Conservation (phyloP, 2,113 vertebrate species). For the Sander lucioperca region DNA sequence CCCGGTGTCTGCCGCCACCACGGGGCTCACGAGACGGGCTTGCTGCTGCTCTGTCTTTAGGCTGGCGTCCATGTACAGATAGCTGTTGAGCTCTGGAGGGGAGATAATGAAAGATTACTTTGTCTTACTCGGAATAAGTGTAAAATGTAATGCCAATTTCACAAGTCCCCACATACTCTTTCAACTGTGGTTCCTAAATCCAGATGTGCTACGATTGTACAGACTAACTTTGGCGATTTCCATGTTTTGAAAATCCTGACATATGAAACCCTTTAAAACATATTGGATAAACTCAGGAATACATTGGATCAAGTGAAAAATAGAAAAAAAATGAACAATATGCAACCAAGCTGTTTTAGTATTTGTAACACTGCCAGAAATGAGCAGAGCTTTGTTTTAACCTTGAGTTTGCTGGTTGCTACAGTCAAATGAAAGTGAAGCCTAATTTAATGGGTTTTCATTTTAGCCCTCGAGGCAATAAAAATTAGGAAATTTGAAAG, state of each 20-base stretch:
- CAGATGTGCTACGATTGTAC: neutral
- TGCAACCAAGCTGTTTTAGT: slow-evolving; percentile 4
- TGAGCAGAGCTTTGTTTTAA: slow-evolving; percentile 55
- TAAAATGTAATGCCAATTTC: neutral
- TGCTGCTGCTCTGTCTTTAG: slow-evolving; percentile 87
- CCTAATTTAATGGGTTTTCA: slow-evolving; percentile 56
- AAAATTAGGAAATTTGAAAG: slow-evolving; percentile 34
- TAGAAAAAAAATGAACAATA: neutral
- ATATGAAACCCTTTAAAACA: neutral
- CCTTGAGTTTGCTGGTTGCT: slow-evolving; percentile 43
- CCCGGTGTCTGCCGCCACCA: slow-evolving; percentile 87
- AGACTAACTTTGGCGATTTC: neutral
- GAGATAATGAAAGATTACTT: neutral
- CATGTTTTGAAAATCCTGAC: neutral
- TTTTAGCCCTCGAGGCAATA: slow-evolving; percentile 35
- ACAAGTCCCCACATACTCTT: neutral
- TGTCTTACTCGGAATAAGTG: neutral
- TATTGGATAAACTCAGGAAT: neutral
- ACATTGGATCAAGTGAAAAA: neutral
- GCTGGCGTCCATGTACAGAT: slow-evolving; percentile 89
- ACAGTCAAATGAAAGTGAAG: slow-evolving; percentile 33
- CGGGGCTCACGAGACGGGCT: slow-evolving; percentile 90
- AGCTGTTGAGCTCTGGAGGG: slow-evolving; percentile 86
- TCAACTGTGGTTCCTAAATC: neutral
- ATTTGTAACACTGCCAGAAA: slow-evolving; percentile 11